Conservation (phyloP, 2,888 invertebrate species). For the Acanthosepion esculentum region DNA sequence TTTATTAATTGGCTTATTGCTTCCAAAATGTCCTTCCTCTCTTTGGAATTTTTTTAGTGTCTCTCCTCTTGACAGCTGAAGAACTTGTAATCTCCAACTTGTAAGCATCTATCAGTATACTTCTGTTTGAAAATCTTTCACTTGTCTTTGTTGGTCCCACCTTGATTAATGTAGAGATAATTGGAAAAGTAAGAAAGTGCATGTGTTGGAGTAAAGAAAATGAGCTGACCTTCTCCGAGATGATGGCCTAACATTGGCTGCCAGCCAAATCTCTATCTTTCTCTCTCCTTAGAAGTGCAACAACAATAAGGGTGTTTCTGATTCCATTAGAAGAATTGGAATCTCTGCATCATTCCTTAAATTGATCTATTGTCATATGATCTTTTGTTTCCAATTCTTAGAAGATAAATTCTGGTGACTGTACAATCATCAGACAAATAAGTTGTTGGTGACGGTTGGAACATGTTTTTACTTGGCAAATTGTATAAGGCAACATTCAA, state of each 20-base stretch:
- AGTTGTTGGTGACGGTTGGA: no score
- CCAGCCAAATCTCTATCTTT: background rate
- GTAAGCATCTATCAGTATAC: background rate
- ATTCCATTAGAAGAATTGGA: background rate
- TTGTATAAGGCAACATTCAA: background rate
- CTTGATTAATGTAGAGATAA: conserved; percentile 4
- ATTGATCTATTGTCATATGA: background rate
- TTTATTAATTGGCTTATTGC: background rate
- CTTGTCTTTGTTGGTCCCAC: background rate
- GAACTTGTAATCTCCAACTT: background rate
- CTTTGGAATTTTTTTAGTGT: background rate
- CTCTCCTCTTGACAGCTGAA: background rate
- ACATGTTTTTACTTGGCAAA: background rate
- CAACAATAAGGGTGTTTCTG: background rate
- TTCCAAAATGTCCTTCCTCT: background rate
- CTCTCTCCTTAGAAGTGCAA: background rate
- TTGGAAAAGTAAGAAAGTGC: background rate
- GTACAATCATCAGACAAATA: background rate
- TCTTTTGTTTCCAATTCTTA: background rate
- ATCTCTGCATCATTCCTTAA: background rate
- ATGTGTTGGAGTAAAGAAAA: background rate
- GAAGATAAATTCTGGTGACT: background rate
- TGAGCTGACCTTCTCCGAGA: background rate
- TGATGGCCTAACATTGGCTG: background rate
- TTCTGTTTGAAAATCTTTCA: background rate